phyloP scores from a whole-genome alignment of 2,888 invertebrate species.

The Adela reaumurella region DNA sequence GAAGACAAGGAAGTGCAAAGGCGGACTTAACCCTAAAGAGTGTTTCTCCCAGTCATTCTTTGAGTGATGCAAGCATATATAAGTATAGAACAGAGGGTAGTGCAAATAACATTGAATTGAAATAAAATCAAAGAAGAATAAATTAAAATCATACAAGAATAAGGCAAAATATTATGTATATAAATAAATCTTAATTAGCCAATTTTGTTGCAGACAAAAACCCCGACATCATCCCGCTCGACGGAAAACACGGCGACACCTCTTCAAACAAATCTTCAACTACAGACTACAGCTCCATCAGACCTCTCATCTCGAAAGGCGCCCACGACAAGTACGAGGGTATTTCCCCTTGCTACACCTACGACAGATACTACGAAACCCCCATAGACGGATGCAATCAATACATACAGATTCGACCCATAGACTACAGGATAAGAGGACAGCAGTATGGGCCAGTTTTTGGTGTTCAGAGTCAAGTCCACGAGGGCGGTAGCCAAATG shows the following conservation, averaged over 20 bases:
- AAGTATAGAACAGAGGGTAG: too few species aligned
- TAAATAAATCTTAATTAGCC: too few species aligned
- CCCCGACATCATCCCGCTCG: conserved; percentile 47
- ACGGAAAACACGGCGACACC: conserved; percentile 46
- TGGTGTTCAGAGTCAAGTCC: conserved; percentile 13
- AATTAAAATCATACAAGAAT: too few species aligned
- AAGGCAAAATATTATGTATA: too few species aligned
- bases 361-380: conserved; percentile 28
- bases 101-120: too few species aligned
- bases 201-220: conserved; percentile 39
- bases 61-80: too few species aligned
- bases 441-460: conserved; percentile 23
- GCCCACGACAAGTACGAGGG: conserved; percentile 37
- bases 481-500: conserved; percentile 24
- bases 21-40: too few species aligned
- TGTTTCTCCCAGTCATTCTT: too few species aligned
- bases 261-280: conserved; percentile 45
- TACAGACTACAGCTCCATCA: conserved; percentile 40
- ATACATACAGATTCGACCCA: conserved; percentile 37
- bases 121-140: too few species aligned
- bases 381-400: conserved; percentile 36
- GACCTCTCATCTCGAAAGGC: conserved; percentile 38
- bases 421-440: conserved; percentile 30
- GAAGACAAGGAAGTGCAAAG: too few species aligned
- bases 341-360: conserved; percentile 8